Conservation (phyloP, 2,888 invertebrate genomes). For the Pyrrhosoma nymphula region DNA sequence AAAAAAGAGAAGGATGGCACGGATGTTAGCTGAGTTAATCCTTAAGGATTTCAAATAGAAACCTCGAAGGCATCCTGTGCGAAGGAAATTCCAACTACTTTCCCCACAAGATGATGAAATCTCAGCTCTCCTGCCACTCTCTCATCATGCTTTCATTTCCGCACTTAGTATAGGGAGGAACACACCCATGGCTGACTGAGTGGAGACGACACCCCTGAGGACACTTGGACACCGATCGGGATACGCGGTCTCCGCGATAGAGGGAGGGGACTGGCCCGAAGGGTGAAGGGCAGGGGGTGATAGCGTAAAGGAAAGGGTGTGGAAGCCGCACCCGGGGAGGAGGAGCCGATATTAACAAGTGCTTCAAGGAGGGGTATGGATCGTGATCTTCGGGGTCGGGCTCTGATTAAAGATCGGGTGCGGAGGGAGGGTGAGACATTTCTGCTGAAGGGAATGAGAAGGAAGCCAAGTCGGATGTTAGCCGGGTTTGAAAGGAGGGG, state of each 20-base stretch:
- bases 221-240: too few relatives aligned
- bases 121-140: not conserved
- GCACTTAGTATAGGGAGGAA: not conserved
- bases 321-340: not conserved
- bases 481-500: not conserved
- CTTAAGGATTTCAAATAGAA: too few relatives aligned
- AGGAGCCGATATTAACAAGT: conserved; percentile 53
- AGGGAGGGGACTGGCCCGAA: not conserved
- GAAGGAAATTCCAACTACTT: not conserved
- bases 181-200: not conserved
- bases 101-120: not conserved
- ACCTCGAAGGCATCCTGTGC: too few relatives aligned
- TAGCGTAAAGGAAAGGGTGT: not conserved
- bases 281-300: not conserved
- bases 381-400: conserved; percentile 40
- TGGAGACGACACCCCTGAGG: not conserved
- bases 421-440: not conserved
- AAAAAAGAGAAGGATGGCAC: too few relatives aligned
- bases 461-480: not conserved
- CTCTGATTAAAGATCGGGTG: conserved; percentile 37
- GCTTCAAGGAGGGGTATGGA: conserved; percentile 33
- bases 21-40: too few relatives aligned
- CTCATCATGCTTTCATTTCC: not conserved
- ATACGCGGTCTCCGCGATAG: not conserved
- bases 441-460: not conserved